Evolutionary conservation across 2,888 invertebrate species (phyloP), one percentile per base, ranked within the genome.

Genomic region (Pecten maximus): DNA sequence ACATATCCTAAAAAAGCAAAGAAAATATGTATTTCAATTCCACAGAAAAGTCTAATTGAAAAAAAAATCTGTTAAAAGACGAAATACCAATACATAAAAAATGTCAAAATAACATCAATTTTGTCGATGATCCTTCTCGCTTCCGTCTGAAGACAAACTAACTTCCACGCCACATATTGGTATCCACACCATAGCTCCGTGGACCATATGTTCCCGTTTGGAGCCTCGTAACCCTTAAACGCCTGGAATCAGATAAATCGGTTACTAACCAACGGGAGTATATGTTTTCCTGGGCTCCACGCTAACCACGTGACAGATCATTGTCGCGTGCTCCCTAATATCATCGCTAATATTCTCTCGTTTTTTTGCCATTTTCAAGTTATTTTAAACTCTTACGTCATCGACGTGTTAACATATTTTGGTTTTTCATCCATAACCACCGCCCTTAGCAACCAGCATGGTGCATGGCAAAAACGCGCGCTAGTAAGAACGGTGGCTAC

Each of bases 361-460:
- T 35, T 74, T 74, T 44, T 74, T 74, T 74, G 74, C 74, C 74
- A 74, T 74, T 74, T 74, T 74, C 74, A 74, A 74, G 74, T 74
- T 74, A 74, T 74, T 74, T 74, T 74, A 74, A 74, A 74, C 35
- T 74, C 74, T 74, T 74, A 74, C 74, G 74, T 74, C 74, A 74
- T 74, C 74, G 74, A 19, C 35, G 74, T 74, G 28, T 74, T 74
- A 23, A 23, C 74, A 74, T 35, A 74, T 74, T 74, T 74, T 74
- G 74, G 35, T 74, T 74, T 74, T 74, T 74, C 74, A 35, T 35
- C 74, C 74, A 35, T 74, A 74, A 74, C 74, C 74, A 74, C 74
- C 74, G 74, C 74, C 74, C 74, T 74, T 74, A 28, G 74, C 74
- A 74, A 74, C 74, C 35, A 74, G 74, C 23, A 28, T 35, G 35